A percentile compares a stretch with the other conserved stretches of the same genome.
phyloP scores from a whole-genome alignment of 1,140 invertebrate species.

The Teleopsis dalmanni region DNA sequence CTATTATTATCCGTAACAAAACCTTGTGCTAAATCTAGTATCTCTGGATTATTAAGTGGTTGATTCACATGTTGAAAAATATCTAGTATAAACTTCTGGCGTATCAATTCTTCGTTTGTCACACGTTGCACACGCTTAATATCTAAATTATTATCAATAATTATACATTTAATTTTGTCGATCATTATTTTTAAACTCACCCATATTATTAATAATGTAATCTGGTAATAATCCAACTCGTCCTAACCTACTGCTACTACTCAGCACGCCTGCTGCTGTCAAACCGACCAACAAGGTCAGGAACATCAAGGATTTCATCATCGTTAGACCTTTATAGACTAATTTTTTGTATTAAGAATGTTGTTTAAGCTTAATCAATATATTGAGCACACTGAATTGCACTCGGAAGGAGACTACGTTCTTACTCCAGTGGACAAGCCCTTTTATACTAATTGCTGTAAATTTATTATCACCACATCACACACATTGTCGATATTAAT shows the following conservation, averaged over 20 bases:
- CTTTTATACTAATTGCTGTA: too few species aligned
- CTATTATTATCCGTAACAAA: neutral
- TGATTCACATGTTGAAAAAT: slow-evolving; percentile 3
- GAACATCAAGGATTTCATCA: neutral
- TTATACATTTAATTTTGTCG: neutral
- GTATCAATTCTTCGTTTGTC: slow-evolving; percentile 3
- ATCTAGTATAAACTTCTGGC: slow-evolving; percentile 13
- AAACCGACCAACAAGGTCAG: slow-evolving; percentile 5
- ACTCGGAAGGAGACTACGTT: too few species aligned
- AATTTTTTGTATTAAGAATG: too few species aligned
- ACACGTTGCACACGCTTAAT: neutral
- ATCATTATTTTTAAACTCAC: too few species aligned
- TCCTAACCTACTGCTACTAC: neutral
- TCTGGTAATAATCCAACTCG: neutral
- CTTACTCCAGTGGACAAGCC: too few species aligned
- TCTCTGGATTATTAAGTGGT: neutral
- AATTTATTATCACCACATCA: too few species aligned
- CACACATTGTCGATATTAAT: too few species aligned
- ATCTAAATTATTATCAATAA: neutral
- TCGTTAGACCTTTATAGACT: too few species aligned
- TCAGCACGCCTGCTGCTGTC: slow-evolving; percentile 2
- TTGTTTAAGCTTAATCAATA: too few species aligned
- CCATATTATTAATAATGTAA: too few species aligned
- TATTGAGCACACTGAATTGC: too few species aligned
- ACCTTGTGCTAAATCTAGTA: too few species aligned